Conservation (phyloP, 2,113 vertebrate genomes). For the Struthidea cinerea region DNA sequence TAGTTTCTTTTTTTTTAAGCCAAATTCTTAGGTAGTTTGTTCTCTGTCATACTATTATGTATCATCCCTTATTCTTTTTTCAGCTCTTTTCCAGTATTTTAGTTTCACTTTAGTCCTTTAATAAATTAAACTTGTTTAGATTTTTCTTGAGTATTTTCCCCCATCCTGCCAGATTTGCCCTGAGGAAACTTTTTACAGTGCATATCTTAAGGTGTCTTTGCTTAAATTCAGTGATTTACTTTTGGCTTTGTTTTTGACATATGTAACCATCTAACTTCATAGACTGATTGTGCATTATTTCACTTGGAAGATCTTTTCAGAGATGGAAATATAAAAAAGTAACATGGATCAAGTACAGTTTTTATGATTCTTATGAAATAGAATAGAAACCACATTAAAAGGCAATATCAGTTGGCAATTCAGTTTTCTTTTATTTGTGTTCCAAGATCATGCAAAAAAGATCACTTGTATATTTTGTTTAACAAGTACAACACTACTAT, state of each 20-base stretch:
- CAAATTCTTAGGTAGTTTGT: background rate
- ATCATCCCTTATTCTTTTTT: background rate
- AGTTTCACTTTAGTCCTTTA: background rate
- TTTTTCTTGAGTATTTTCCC: background rate
- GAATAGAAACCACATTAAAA: slow-evolving; percentile 20
- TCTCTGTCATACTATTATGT: background rate
- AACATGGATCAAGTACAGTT: background rate
- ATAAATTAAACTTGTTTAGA: background rate
- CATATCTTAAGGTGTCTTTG: background rate
- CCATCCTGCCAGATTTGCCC: background rate
- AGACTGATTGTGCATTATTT: background rate
- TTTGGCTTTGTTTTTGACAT: background rate
- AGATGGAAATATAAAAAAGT: background rate
- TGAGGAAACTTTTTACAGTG: background rate
- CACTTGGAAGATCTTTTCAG: background rate
- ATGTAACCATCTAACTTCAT: background rate
- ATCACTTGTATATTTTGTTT: background rate
- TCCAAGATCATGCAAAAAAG: background rate
- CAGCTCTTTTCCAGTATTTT: background rate
- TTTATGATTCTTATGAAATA: background rate
- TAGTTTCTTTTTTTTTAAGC: background rate
- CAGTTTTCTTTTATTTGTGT: background rate
- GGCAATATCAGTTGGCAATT: background rate
- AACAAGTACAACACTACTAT: background rate
- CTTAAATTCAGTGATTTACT: background rate